These are phyloP conservation scores for Nematostella vectensis DNA, from an alignment of 92 coral and sea anemone species.

Conservation along the genomic window DNA sequence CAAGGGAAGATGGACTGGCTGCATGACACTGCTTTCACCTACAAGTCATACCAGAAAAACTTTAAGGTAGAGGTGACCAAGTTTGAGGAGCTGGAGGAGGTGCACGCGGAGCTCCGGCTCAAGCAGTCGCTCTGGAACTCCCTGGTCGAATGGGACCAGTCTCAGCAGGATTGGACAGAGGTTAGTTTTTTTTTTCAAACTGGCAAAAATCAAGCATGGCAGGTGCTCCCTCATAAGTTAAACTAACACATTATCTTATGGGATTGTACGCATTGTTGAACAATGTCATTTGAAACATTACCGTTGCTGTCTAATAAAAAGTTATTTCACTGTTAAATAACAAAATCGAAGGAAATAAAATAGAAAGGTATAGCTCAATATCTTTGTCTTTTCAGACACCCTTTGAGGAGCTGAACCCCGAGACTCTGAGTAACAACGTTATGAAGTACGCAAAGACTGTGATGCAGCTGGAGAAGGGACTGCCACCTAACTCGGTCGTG, in stretches of 20 bases:
- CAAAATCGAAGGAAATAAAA: no score
- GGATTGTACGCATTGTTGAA: no score
- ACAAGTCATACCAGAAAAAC: constrained; percentile 84
- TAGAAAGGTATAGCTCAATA: no score
- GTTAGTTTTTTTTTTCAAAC: no score
- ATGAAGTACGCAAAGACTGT: constrained; percentile 97
- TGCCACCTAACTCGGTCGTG: constrained; percentile 95
- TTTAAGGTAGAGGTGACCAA: constrained; percentile 97
- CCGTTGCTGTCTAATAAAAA: no score
- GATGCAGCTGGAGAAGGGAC: constrained; percentile 89
- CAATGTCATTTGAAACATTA: no score
- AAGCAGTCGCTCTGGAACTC: constrained; percentile 93
- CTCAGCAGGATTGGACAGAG: constrained; percentile 78
- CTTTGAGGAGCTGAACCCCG: constrained; percentile 87
- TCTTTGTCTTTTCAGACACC: constrained; percentile 72
- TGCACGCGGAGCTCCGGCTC: constrained; percentile 77
- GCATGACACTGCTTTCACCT: constrained; percentile 69
- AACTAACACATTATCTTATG: no score
- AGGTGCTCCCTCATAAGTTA: no score
- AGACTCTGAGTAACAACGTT: constrained; percentile 71
- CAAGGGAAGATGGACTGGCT: constrained; percentile 87
- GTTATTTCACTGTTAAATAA: no score
- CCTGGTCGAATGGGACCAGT: constrained; percentile 82
- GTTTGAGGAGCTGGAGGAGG: constrained; percentile 97
- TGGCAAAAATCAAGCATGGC: background rate